These are phyloP conservation scores for Beris chalybata DNA, from an alignment of 2,888 invertebrate genomes.

Conservation along the genomic window DNA sequence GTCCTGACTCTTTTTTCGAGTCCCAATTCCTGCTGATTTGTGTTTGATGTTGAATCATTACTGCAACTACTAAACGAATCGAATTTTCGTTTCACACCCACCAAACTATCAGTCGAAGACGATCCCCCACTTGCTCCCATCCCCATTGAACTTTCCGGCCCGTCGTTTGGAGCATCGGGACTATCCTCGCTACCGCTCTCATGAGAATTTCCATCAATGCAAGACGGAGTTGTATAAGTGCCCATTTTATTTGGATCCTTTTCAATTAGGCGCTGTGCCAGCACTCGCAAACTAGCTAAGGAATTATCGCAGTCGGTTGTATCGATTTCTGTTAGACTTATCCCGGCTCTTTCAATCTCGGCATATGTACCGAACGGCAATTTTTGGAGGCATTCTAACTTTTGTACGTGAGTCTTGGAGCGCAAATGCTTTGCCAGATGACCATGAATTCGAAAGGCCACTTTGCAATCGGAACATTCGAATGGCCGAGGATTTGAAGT, in stretches of 20 bases:
- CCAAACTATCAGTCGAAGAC: constrained; percentile 14
- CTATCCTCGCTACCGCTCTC: constrained; percentile 40
- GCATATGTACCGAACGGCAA: constrained; percentile 93
- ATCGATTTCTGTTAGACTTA: constrained; percentile 91
- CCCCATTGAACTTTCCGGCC: constrained; percentile 3
- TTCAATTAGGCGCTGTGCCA: constrained; percentile 78
- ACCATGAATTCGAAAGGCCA: constrained; percentile 95
- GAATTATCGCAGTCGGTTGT: constrained; percentile 96
- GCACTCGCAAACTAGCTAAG: constrained; percentile 79
- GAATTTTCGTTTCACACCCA: constrained; percentile 38
- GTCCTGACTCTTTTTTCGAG: constrained; percentile 37
- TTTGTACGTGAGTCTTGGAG: constrained; percentile 94
- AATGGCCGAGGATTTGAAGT: constrained; percentile 94
- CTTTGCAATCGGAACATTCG: constrained; percentile 93
- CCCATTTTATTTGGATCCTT: constrained; percentile 79
- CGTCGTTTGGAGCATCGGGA: constrained; percentile 17
- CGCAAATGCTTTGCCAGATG: constrained; percentile 96
- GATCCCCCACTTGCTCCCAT: not conserved
- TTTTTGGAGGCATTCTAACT: constrained; percentile 88
- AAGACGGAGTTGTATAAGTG: constrained; percentile 52
- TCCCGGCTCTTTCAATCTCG: constrained; percentile 87
- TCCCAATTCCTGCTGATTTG: not conserved
- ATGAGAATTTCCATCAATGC: constrained; percentile 42
- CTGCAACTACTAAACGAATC: constrained; percentile 36
- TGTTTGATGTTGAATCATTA: constrained; percentile 33